Evolutionary conservation across 2,888 invertebrate species (phyloP), one percentile per base, ranked within the genome.

Genomic region (Uropetala carovei): DNA sequence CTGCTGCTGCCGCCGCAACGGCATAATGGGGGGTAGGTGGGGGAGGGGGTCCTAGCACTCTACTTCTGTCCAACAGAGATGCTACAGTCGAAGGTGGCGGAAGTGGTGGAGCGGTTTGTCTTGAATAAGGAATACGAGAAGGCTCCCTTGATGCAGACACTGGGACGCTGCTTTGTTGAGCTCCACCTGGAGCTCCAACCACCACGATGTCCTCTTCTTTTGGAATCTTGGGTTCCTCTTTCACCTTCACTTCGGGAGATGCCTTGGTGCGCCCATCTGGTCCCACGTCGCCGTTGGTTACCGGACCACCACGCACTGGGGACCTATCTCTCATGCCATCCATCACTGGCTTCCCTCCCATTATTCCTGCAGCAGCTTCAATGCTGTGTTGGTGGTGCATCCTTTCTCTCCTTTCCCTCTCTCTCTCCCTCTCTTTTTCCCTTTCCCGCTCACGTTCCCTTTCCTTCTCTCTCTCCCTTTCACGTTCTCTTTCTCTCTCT

Each of bases 391-490:
- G 92, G 27, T 92, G 92, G 43, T 97, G 97, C 93, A 96, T 95
- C 94, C 96, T 96, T 94, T 97, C 95, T 9, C 92, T 75, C 94
- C 97, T 94, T 94, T 95, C 96, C 93, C 95, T 95, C 94, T 95
- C 96, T 93, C 94, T 92, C 75, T 94, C 94, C 92, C 94, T 94
- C 92, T 95, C 95, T 27, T 95, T 94, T 64, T 95, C 95, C 92
- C 95, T 95, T 93, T 95, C 95, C 14, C 95, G 94, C 92, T 95
- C 95, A 22, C 92, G 81, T 57, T 92, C 93, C 3, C 94, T 92
- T 81, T 94, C 94, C 85, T 93, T 89, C 81, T 94, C 94, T 68
- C 94, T 86, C 64, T 92, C 93, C 56, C 93, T 56, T 64, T 92
- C 93, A 58, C 92, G 89, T 75, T 92, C 92, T 27, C 89, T 75